Percentiles rank a stretch among this genome's conserved stretches.
These are phyloP conservation scores for Steatocranus sp. DNA, from an alignment of 2,797 vertebrate genomes.

Conservation along the genomic window DNA sequence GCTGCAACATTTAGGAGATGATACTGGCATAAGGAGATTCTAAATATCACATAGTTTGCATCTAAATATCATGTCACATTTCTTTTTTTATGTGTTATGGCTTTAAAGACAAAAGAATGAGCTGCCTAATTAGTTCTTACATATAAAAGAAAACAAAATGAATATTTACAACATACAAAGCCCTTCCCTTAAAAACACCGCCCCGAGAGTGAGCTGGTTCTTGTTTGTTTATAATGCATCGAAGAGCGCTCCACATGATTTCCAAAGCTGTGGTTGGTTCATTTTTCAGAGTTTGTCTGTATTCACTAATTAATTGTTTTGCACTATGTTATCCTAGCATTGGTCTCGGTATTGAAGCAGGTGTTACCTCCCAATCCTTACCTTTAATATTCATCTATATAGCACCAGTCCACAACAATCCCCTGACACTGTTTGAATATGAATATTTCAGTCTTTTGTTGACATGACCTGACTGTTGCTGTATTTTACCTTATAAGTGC, in stretches of 20 bases:
- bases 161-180: background rate
- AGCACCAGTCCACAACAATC: rapidly evolving
- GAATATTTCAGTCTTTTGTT: background rate
- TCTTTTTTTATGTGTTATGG: background rate
- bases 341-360: rapidly evolving
- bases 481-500: constrained; percentile 86
- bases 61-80: rapidly evolving
- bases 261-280: background rate
- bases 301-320: background rate
- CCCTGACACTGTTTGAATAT: background rate
- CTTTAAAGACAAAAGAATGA: background rate
- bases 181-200: background rate
- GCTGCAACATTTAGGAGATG: background rate
- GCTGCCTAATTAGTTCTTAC: background rate
- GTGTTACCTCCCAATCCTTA: background rate
- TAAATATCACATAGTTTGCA: background rate
- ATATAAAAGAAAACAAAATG: background rate
- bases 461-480: background rate
- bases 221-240: rapidly evolving
- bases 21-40: rapidly evolving
- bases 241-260: background rate
- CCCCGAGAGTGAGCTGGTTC: background rate
- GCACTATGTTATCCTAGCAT: rapidly evolving
- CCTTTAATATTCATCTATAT: background rate
- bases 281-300: background rate